Percentiles rank a stretch among this genome's conserved stretches.
These are phyloP conservation scores for Eudemis profundana DNA, from an alignment of 2,888 invertebrate genomes.

Conservation along the genomic window DNA sequence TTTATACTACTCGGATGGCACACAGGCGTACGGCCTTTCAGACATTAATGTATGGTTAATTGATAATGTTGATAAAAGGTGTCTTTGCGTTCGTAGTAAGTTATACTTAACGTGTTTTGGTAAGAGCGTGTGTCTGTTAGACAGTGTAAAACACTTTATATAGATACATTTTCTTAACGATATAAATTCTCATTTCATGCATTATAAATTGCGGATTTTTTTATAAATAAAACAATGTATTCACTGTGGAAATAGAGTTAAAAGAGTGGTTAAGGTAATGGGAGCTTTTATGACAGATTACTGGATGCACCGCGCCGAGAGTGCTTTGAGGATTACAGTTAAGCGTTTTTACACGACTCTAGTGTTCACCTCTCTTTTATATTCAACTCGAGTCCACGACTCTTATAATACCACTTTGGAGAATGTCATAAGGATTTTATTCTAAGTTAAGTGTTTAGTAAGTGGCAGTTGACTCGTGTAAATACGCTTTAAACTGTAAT, in stretches of 20 bases:
- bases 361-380: constrained; percentile 10
- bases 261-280: constrained; percentile 31
- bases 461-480: constrained; percentile 7
- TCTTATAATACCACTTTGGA: constrained; percentile 2
- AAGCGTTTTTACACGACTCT: constrained; percentile 32
- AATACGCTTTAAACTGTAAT: not conserved
- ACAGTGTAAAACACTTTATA: too few species aligned
- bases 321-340: constrained; percentile 23
- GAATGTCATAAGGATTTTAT: not conserved
- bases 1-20: too few species aligned
- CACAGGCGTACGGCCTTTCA: too few species aligned
- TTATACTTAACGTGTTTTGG: too few species aligned
- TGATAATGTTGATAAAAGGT: too few species aligned
- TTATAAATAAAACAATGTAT: not conserved
- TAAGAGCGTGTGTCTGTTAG: too few species aligned
- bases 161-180: not conserved
- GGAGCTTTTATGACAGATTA: constrained; percentile 36
- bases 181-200: too few species aligned
- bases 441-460: constrained; percentile 4
- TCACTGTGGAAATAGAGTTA: constrained; percentile 1
- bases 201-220: not conserved
- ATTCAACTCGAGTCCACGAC: constrained; percentile 6
- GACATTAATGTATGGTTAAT: too few species aligned
- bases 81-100: too few species aligned
- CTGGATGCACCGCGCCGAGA: constrained; percentile 20